phyloP scores from a whole-genome alignment of 1,140 invertebrate genomes.

The Aphelenchoides besseyi region DNA sequence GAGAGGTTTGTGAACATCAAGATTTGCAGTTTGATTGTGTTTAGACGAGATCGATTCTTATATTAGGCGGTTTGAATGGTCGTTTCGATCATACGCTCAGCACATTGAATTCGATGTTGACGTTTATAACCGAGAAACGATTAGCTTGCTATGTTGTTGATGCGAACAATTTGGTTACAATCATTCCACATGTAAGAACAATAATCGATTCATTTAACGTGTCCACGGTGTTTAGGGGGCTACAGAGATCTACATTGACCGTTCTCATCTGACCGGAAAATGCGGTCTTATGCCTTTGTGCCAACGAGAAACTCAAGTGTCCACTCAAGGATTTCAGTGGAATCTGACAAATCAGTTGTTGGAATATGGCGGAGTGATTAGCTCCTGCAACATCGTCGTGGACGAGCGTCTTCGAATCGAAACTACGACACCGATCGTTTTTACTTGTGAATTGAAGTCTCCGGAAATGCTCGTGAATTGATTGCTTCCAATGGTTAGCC shows the following conservation, averaged over 20 bases:
- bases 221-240: neutral
- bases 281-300: conserved; percentile 21
- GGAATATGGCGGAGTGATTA: conserved; percentile 23
- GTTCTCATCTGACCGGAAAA: neutral
- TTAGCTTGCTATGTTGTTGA: conserved; percentile 13
- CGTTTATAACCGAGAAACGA: neutral
- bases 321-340: conserved; percentile 22
- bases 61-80: conserved; percentile 23
- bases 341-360: conserved; percentile 9
- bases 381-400: conserved; percentile 23
- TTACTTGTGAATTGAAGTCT: conserved; percentile 7
- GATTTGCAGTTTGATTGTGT: neutral
- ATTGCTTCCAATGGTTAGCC: too few relatives aligned
- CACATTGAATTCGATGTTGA: conserved; percentile 23
- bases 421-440: conserved; percentile 3
- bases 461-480: neutral
- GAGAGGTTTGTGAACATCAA: neutral
- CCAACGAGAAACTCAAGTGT: conserved; percentile 22
- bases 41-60: conserved; percentile 14
- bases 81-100: conserved; percentile 30
- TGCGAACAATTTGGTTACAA: conserved; percentile 18
- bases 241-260: neutral
- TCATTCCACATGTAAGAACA: neutral
- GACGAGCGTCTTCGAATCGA: neutral
- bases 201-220: neutral